Base-by-base conservation (phyloP, 2,888 invertebrate species). In the Bedellia somnulentella region DNA sequence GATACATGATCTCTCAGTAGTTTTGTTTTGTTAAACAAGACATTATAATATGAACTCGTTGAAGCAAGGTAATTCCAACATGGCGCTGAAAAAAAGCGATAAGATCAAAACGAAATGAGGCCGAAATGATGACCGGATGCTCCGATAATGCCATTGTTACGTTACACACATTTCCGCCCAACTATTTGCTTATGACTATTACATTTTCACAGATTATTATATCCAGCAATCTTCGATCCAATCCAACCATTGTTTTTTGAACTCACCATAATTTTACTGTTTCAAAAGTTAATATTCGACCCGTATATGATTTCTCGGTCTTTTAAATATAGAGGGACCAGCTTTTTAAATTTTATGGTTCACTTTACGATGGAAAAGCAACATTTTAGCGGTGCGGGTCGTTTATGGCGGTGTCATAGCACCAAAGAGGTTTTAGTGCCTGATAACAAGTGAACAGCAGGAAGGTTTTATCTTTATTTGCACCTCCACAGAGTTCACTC, bases 321-420 rank as follows among this genome's bases (percentile, higher is more conserved):
- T 75, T 73, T 70, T 71, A 73, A 71, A 51, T 52, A 52, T 14
- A 21, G 21, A 8, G 17, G 64, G 66, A 63, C 64, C 57, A 64
- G 66, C 53, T 49, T 57, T 57, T 57, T 53, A 57, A 57, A 60
- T 70, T 64, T 70, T 73, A 71, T 70, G 57, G 56, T 64, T 46
- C 44, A 38, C 59, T 71, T 73, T 73, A 73, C 57, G 71, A 58
- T 52, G 46, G 56, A 58, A 52, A 57, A 63, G 62, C 62, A 58
- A 71, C 73, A 63, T 68, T 73, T 73, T 71, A 73, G 73, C 70
- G 67, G 63, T 73, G 75, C 73, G 73, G 73, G 73, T 59, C 38
- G 50, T 73, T 73, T 71, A 71, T 63, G 55, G 47, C 60, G 46
- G 54, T 61, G 60, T 61, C 68, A 64, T 71, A 71, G 70, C 61